phyloP scores from a whole-genome alignment of 2,888 invertebrate species.

The Baronia brevicornis region DNA sequence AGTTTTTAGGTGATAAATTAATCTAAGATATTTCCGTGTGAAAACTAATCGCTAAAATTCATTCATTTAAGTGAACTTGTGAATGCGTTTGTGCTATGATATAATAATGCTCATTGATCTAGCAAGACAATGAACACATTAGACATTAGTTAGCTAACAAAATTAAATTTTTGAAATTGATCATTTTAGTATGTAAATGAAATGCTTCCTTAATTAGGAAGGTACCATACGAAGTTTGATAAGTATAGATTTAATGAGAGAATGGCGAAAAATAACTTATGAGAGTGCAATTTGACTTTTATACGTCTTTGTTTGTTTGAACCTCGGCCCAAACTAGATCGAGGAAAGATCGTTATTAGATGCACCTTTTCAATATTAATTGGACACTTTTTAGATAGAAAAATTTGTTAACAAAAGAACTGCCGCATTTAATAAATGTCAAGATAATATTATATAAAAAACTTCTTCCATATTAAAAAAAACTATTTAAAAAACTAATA shows the following conservation, averaged over 20 bases:
- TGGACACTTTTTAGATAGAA: slow-evolving; percentile 56
- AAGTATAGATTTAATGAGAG: slow-evolving; percentile 2
- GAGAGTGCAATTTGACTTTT: no score
- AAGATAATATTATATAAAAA: slow-evolving; percentile 29
- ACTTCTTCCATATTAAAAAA: no score
- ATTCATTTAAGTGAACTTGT: slow-evolving; percentile 38
- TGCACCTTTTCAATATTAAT: slow-evolving; percentile 56
- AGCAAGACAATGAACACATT: slow-evolving; percentile 13
- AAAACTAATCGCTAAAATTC: slow-evolving; percentile 43
- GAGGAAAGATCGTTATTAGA: slow-evolving; percentile 62
- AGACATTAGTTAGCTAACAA: slow-evolving; percentile 21
- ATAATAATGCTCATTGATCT: slow-evolving; percentile 11
- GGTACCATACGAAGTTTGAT: slow-evolving; percentile 18
- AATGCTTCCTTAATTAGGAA: slow-evolving; percentile 47
- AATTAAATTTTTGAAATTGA: slow-evolving; percentile 17
- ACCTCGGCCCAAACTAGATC: slow-evolving; percentile 53
- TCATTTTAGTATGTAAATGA: slow-evolving; percentile 46
- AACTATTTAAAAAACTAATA: no score
- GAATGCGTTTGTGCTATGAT: slow-evolving; percentile 40
- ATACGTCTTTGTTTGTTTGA: slow-evolving; percentile 22
- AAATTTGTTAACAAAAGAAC: slow-evolving; percentile 48
- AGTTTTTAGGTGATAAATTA: slow-evolving; percentile 7
- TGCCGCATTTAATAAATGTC: slow-evolving; percentile 49
- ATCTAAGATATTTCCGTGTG: slow-evolving; percentile 30
- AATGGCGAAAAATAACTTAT: no score